These are phyloP conservation scores for Scaeva pyrastri DNA, from an alignment of 2,888 invertebrate species.

Conservation along the genomic window DNA sequence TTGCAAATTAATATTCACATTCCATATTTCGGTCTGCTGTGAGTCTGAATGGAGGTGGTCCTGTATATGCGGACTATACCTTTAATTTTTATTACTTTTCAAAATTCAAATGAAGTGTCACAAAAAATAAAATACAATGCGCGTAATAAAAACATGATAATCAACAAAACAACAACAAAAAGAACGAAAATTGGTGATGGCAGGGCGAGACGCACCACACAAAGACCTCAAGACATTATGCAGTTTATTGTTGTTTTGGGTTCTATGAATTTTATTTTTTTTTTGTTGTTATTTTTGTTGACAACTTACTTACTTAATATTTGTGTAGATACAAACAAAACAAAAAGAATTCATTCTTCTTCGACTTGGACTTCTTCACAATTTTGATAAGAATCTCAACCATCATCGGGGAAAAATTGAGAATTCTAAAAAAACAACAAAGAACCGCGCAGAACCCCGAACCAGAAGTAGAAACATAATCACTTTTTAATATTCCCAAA, in stretches of 20 bases:
- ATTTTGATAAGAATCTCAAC: conserved; percentile 67
- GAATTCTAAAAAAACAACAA: background rate
- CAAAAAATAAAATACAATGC: conserved; percentile 33
- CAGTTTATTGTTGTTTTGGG: conserved; percentile 37
- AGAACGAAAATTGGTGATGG: conserved; percentile 36
- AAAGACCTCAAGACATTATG: conserved; percentile 41
- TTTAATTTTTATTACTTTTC: conserved; percentile 25
- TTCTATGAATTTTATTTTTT: conserved; percentile 12
- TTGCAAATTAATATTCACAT: conserved; percentile 59
- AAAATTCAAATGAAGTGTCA: conserved; percentile 59
- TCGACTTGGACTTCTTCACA: conserved; percentile 56
- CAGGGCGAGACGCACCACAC: conserved; percentile 15
- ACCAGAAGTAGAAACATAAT: conserved; percentile 40
- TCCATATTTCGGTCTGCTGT: conserved; percentile 24
- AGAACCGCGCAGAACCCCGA: background rate
- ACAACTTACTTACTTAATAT: conserved; percentile 37
- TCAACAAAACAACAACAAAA: background rate
- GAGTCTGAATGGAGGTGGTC: background rate
- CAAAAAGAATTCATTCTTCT: conserved; percentile 21
- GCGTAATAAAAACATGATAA: conserved; percentile 33
- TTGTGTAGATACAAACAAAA: background rate
- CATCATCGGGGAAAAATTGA: background rate
- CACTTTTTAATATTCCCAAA: conserved; percentile 68
- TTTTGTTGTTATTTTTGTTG: conserved; percentile 47
- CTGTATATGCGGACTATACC: conserved; percentile 15